Evolutionary conservation across 1,140 invertebrate species (phyloP).

Genomic region (Tenebrio molitor): DNA sequence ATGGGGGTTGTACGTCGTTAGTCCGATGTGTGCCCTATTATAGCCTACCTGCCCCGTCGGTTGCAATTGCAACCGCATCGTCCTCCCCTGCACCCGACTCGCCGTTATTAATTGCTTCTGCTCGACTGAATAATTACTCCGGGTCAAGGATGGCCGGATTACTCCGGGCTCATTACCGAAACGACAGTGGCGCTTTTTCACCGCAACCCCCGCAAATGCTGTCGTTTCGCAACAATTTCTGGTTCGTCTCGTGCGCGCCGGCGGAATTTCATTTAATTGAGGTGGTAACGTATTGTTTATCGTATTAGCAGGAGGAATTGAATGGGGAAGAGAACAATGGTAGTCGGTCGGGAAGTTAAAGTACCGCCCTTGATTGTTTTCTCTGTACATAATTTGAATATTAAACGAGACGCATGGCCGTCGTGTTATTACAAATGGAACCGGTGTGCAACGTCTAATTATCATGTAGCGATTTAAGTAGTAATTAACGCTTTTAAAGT

Average conservation of each 20-base stretch:
- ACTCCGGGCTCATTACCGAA: constrained; percentile 20
- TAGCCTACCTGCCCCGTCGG: constrained; percentile 30
- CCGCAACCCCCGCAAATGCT: not conserved
- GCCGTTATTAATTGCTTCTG: constrained; percentile 32
- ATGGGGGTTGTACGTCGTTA: not conserved
- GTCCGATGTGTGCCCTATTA: constrained; percentile 23
- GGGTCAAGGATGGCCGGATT: constrained; percentile 32
- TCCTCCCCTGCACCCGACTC: constrained; percentile 19
- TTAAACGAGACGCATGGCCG: constrained; percentile 43
- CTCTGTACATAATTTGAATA: constrained; percentile 42
- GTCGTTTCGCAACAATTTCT: constrained; percentile 31
- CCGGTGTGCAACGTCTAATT: constrained; percentile 26
- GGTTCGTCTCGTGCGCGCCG: constrained; percentile 16
- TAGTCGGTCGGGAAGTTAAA: constrained; percentile 30
- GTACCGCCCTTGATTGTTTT: constrained; percentile 42
- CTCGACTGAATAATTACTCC: constrained; percentile 35
- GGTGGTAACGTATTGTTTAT: constrained; percentile 23
- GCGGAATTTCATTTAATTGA: constrained; percentile 13
- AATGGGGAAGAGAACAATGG: constrained; percentile 21
- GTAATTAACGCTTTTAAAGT: constrained; percentile 43
- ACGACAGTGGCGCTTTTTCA: constrained; percentile 28
- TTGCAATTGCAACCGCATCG: constrained; percentile 24
- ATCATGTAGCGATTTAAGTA: constrained; percentile 43
- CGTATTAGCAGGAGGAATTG: constrained; percentile 13
- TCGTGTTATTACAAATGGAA: constrained; percentile 28